Percentiles rank a stretch among this genome's conserved stretches.
These are phyloP conservation scores for Hypotaenidia okinawae DNA, from an alignment of 2,797 vertebrate species.

Conservation along the genomic window DNA sequence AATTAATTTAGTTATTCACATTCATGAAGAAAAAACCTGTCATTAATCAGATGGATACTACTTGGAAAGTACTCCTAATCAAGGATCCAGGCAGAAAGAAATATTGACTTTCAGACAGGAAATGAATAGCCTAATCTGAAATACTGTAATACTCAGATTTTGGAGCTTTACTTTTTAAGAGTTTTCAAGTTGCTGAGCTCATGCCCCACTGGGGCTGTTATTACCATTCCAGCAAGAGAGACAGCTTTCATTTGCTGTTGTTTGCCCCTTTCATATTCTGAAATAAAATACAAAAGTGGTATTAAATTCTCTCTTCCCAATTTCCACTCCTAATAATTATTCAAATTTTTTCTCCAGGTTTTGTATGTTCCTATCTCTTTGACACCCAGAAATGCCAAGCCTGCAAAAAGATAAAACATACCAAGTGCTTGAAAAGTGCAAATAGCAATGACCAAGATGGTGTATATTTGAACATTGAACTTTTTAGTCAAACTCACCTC, in stretches of 20 bases:
- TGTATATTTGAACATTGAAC: background rate
- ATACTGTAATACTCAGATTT: background rate
- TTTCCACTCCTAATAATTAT: background rate
- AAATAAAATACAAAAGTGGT: background rate
- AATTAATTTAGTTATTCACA: slow-evolving; percentile 27
- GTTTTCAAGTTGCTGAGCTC: background rate
- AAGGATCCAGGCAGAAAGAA: background rate
- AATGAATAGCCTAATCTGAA: background rate
- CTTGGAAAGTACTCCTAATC: background rate
- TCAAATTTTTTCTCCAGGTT: background rate
- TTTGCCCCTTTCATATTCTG: background rate
- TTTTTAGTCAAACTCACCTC: slow-evolving; percentile 37
- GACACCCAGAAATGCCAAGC: background rate
- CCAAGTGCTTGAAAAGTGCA: background rate
- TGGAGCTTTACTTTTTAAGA: background rate
- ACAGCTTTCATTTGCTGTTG: background rate
- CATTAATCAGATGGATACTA: slow-evolving; percentile 32
- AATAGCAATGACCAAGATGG: background rate
- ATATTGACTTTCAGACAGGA: background rate
- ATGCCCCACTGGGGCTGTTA: background rate
- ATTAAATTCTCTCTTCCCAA: background rate
- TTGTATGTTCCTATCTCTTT: background rate
- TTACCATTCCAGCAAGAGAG: background rate
- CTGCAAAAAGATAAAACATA: background rate
- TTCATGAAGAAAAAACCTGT: background rate